phyloP scores from a whole-genome alignment of 2,113 vertebrate species.

The Phasianus colchicus region DNA sequence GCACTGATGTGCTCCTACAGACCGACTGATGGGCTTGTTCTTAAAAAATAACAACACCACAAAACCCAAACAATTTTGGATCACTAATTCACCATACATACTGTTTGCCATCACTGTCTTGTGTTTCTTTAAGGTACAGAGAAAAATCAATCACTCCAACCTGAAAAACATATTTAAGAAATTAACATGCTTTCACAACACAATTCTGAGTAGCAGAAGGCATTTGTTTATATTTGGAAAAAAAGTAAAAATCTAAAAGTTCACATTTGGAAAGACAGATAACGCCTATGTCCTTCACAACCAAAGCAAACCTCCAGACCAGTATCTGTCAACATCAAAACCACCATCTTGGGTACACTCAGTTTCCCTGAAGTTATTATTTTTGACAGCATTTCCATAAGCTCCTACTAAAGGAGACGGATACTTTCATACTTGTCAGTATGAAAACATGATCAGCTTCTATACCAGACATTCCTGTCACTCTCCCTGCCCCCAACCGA shows the following conservation, averaged over 20 bases:
- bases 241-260: neutral
- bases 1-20: neutral
- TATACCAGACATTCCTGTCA: neutral
- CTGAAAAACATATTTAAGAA: conserved; percentile 73
- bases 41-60: neutral
- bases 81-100: conserved; percentile 74
- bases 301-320: neutral
- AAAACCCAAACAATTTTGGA: neutral
- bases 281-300: neutral
- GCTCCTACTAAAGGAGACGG: neutral
- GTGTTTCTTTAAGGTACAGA: conserved; percentile 92
- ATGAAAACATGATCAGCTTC: neutral
- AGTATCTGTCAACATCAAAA: neutral
- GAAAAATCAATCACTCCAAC: conserved; percentile 98
- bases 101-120: conserved; percentile 87
- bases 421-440: neutral
- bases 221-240: neutral
- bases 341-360: neutral
- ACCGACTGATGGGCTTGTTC: neutral
- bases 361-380: neutral
- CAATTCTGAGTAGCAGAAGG: neutral
- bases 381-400: neutral
- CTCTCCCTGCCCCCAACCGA: neutral
- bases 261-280: neutral
- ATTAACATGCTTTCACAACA: neutral